These are phyloP conservation scores for Cosmorhoe ocellata DNA, from an alignment of 2,888 invertebrate genomes.

Conservation along the genomic window DNA sequence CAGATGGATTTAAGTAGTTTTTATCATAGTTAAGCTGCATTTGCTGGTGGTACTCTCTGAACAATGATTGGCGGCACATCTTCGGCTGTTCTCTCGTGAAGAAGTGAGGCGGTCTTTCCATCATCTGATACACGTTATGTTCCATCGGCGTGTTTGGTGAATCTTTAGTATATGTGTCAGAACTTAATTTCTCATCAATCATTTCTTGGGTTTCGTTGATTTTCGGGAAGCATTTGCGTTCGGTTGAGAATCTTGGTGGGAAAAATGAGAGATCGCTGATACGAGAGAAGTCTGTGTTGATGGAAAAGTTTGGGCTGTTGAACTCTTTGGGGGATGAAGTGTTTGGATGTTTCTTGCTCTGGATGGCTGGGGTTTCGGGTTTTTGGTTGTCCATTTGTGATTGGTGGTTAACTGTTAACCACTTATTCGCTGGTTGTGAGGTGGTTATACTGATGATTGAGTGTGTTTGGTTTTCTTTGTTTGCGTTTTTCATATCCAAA, in stretches of 20 bases:
- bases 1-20: constrained; percentile 43
- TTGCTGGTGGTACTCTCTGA: constrained; percentile 54
- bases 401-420: constrained; percentile 51
- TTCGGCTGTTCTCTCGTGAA: constrained; percentile 56
- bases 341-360: constrained; percentile 68
- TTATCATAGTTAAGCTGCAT: constrained; percentile 48
- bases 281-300: constrained; percentile 74
- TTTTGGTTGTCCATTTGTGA: constrained; percentile 42
- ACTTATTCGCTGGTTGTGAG: constrained; percentile 57
- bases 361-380: constrained; percentile 50
- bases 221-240: constrained; percentile 64
- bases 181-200: constrained; percentile 63
- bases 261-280: constrained; percentile 74
- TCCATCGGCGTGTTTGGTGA: constrained; percentile 67
- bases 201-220: constrained; percentile 63
- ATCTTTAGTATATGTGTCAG: constrained; percentile 80
- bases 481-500: constrained; percentile 51
- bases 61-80: constrained; percentile 67
- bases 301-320: constrained; percentile 73
- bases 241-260: constrained; percentile 73
- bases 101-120: constrained; percentile 53
- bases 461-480: constrained; percentile 68
- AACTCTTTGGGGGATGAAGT: constrained; percentile 76
- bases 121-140: constrained; percentile 43
- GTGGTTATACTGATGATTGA: constrained; percentile 63